Conservation (phyloP, 2,797 vertebrate species). For the Malacoraja senta region DNA sequence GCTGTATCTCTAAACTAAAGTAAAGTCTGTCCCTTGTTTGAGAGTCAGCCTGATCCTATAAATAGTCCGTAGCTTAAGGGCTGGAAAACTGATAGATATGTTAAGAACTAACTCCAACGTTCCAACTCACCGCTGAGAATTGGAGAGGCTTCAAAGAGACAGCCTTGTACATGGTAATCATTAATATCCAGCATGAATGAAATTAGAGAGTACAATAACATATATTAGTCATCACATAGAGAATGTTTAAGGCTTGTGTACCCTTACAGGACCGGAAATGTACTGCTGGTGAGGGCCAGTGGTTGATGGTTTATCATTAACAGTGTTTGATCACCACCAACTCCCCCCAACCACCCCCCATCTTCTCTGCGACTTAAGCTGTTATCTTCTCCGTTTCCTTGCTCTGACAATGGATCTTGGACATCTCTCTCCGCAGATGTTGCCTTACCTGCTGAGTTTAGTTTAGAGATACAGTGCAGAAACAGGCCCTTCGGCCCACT, state of each 20-base stretch:
- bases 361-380: too few species aligned
- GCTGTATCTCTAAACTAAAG: neutral
- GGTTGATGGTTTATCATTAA: neutral
- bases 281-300: neutral
- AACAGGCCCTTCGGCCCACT: too few species aligned
- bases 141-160: neutral
- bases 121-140: neutral
- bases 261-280: neutral
- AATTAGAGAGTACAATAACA: neutral
- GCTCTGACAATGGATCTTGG: too few species aligned
- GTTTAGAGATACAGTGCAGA: too few species aligned
- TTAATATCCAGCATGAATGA: conserved; percentile 6
- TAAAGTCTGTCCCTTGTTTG: neutral
- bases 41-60: neutral
- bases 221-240: neutral
- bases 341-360: too few species aligned
- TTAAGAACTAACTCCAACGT: neutral
- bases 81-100: neutral
- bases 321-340: neutral
- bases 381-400: too few species aligned
- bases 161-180: neutral
- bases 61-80: neutral
- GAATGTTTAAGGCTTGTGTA: neutral
- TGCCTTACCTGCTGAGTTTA: too few species aligned
- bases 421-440: too few species aligned